Conservation (phyloP, 2,113 vertebrate species). For the Coptodon rendalli region DNA sequence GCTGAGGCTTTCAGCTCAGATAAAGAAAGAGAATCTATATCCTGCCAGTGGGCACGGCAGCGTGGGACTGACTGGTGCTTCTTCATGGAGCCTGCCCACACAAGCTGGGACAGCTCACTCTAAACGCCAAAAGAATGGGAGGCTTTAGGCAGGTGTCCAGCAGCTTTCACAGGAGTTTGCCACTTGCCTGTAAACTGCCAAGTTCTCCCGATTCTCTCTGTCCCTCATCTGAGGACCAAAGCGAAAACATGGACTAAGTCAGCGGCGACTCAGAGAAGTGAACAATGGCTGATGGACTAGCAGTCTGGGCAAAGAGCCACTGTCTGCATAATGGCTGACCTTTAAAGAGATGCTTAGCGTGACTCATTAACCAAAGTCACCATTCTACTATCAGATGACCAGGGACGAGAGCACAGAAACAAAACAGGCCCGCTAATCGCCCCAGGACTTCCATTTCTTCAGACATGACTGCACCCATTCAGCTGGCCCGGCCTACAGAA, state of each 20-base stretch:
- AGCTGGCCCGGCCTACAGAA: constrained; percentile 71
- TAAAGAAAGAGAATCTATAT: constrained; percentile 62
- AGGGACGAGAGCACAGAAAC: constrained; percentile 65
- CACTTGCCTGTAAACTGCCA: constrained; percentile 46
- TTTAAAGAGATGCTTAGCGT: constrained; percentile 75
- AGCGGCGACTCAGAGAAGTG: constrained; percentile 22
- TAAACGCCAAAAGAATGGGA: constrained; percentile 43
- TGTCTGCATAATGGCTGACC: constrained; percentile 75
- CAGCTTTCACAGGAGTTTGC: constrained; percentile 43
- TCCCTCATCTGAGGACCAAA: constrained; percentile 42
- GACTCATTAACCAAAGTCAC: constrained; percentile 75
- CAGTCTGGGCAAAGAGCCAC: constrained; percentile 60
- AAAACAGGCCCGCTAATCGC: constrained; percentile 72
- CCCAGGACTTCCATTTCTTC: constrained; percentile 69
- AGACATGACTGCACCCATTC: constrained; percentile 75
- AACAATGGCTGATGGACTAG: constrained; percentile 64
- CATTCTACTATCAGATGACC: constrained; percentile 77
- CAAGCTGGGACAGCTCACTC: constrained; percentile 63
- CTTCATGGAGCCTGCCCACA: constrained; percentile 52
- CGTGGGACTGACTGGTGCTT: constrained; percentile 60
- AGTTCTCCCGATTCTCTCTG: constrained; percentile 25
- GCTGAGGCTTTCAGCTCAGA: constrained; percentile 56
- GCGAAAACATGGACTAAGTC: constrained; percentile 49
- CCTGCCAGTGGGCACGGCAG: constrained; percentile 61
- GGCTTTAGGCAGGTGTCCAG: constrained; percentile 55